Evolutionary conservation across 2,113 vertebrate species (phyloP).

Genomic region (Lathamus discolor): DNA sequence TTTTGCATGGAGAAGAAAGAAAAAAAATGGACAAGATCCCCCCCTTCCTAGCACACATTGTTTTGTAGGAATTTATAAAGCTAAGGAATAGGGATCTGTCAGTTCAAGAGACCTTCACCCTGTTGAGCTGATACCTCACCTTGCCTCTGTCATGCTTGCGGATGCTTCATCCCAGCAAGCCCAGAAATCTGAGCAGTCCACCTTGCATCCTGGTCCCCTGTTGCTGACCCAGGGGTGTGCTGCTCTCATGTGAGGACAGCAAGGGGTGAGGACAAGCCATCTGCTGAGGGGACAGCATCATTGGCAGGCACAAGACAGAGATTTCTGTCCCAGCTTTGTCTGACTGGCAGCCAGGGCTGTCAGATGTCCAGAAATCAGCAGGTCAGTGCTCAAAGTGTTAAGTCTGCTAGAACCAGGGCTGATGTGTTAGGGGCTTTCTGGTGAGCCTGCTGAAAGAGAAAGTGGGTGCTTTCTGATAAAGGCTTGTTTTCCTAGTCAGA

Average conservation of each 20-base stretch:
- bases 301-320: fast-evolving
- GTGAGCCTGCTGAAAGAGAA: not conserved
- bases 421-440: not conserved
- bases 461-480: not conserved
- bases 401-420: not conserved
- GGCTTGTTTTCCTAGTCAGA: not conserved
- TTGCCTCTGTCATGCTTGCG: not conserved
- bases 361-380: not conserved
- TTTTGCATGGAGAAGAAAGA: not conserved
- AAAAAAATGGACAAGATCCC: not conserved
- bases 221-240: not conserved
- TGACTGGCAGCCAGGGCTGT: not conserved
- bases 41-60: not conserved
- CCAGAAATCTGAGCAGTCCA: not conserved
- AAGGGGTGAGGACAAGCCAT: not conserved
- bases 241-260: not conserved
- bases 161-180: not conserved
- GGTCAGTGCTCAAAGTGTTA: not conserved
- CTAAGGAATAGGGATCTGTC: not conserved
- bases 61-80: not conserved
- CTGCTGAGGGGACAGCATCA: not conserved
- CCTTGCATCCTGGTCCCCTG: not conserved
- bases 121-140: not conserved
- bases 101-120: not conserved
- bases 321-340: not conserved